These are phyloP conservation scores for Athripsodes cinereus DNA, from an alignment of 2,888 invertebrate species.

Conservation along the genomic window DNA sequence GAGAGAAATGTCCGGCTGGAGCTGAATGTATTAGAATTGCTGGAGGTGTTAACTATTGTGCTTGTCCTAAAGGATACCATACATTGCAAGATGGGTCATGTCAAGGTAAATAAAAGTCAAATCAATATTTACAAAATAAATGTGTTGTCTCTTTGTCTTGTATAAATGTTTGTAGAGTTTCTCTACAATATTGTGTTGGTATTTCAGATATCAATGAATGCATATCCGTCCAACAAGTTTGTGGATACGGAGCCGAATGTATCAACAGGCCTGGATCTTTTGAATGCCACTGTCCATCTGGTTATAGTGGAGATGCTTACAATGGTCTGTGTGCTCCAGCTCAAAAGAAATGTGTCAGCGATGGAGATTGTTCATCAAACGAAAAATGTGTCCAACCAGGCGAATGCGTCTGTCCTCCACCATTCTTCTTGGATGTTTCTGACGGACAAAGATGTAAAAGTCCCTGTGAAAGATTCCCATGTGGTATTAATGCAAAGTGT, in stretches of 20 bases:
- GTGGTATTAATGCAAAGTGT: constrained; percentile 86
- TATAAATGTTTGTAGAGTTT: too few relatives aligned
- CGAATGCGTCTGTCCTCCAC: constrained; percentile 86
- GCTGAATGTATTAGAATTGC: constrained; percentile 88
- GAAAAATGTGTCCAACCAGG: constrained; percentile 90
- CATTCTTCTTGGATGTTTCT: constrained; percentile 76
- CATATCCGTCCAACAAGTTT: constrained; percentile 64
- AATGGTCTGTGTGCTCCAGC: constrained; percentile 77
- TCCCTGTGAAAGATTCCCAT: constrained; percentile 85
- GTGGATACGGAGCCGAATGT: constrained; percentile 85
- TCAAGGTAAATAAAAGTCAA: constrained; percentile 38
- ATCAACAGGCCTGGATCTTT: constrained; percentile 72
- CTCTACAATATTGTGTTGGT: not conserved
- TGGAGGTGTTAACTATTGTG: constrained; percentile 87
- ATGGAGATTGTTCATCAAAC: constrained; percentile 77
- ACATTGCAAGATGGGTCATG: constrained; percentile 76
- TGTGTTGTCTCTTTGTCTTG: too few relatives aligned
- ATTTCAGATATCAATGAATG: constrained; percentile 74
- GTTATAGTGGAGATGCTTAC: constrained; percentile 76
- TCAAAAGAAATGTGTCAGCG: constrained; percentile 74
- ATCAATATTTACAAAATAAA: too few relatives aligned
- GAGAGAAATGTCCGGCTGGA: constrained; percentile 75
- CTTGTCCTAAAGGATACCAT: constrained; percentile 82
- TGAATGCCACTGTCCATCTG: constrained; percentile 74
- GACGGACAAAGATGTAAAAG: constrained; percentile 86